Base-by-base conservation (phyloP, 2,797 vertebrate species). In the Botia almorhae region DNA sequence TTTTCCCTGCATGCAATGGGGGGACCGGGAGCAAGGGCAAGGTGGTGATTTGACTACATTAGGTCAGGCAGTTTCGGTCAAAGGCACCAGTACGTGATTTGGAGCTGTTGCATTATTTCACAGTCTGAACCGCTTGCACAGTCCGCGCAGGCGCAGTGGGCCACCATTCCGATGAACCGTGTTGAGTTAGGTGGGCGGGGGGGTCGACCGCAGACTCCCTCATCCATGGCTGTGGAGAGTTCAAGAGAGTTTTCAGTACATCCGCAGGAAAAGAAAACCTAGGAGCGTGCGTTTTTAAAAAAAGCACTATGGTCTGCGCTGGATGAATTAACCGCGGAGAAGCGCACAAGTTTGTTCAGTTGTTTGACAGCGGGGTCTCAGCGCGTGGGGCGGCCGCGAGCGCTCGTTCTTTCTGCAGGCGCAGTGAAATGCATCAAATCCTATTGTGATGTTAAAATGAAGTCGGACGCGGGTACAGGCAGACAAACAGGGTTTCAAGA, bases 371-470 rank as follows among this genome's bases (percentile, higher is more conserved):
- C 43, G 73, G 76, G 82, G 55, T 76, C 76, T 26, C 61, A 26
- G 78, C 64, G 71, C 61, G 39, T 60, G 53, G 63, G 82, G 46
- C 72, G 69, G 78, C 36, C 79, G 78, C 77, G 88, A 88, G 91
- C 78, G 87, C 89, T 91, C 87, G 82, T 6, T 90, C 50, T 91
- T 96, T 96, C 95, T 96, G 92, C 87, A 84, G 87, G 93, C 92
- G 90, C 96, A 93, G 87, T 94, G 94, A 93, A 92, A 94, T 95
- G 94, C 91, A 91, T 92, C 91, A 93, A 93, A 94, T 93, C 90
- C 94, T 91, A 95, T 96, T 97, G 95, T 97, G 92, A 97, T 97
- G 96, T 94, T 96, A 96, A 97, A 96, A 92, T 84, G 87, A 92
- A 89, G 81, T 91, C 83, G 79, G 90, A 86, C 91, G 91, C 90